Evolutionary conservation across 92 coral and sea anemone genomes (phyloP), one percentile per base, ranked within the genome.

Genomic region (Epizoanthus illoricatus): DNA sequence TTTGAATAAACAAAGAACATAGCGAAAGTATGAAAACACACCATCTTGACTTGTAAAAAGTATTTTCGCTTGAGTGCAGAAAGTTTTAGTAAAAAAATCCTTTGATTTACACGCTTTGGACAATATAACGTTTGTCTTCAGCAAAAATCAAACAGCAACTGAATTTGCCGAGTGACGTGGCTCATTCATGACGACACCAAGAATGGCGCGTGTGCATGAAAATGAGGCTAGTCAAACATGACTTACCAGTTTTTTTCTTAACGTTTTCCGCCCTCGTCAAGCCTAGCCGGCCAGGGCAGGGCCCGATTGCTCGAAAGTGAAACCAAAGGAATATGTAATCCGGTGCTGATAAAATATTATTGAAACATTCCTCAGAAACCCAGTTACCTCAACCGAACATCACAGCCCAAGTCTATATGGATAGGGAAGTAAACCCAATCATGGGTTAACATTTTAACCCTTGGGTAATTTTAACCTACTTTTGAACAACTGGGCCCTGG

Each of bases 121-220:
- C 71, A 69, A 76, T 76, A 76, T 76, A 62, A 76, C 81, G 81
- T 76, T 69, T 69, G 81, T 15, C 81, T 61, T 76, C 81, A 61
- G 81, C 81, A 76, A 42, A 76, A 76, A 76, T 76, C 81, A 76
- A 76, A 61, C 81, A 60, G 71, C 65, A 62, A 76, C 70, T 76
- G 81, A 76, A 61, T 65, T 24, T n/a, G 42, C 20, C 70, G 28
- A 4, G 12, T 76, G 81, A 76, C 81, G 81, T 58, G 40, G 36
- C 47, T 23, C 58, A 71, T 42, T 41, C 47, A 66, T 66, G 71
- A 66, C 71, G 71, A 33, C 45, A 66, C 54, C 54, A 4, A 8
- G n/a, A n/a, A 71, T 71, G 75, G 75, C 75, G 59, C 75, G 75
- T n/a, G 5, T 42, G 75, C 17, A 17, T 71, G 75, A 55, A 45